A percentile compares a stretch with the other conserved stretches of the same genome.
phyloP scores from a whole-genome alignment of 2,888 invertebrate species.

The Hesperia comma region DNA sequence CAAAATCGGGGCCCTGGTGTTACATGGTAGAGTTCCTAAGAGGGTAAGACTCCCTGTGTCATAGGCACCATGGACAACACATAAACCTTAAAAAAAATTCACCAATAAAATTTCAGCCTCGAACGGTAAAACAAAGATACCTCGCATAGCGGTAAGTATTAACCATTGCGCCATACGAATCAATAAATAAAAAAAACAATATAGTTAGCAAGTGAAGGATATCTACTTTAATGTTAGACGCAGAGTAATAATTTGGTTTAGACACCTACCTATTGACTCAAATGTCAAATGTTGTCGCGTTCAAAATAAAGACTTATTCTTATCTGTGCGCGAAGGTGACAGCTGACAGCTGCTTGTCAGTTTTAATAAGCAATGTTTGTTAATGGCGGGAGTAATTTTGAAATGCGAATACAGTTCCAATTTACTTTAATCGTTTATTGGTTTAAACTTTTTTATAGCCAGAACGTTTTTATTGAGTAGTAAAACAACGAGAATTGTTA shows the following conservation, averaged over 20 bases:
- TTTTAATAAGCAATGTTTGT: slow-evolving; percentile 27
- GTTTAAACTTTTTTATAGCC: not conserved
- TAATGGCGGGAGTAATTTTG: slow-evolving; percentile 26
- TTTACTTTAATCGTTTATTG: slow-evolving; percentile 6
- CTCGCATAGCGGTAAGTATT: no score
- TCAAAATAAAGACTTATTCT: slow-evolving; percentile 35
- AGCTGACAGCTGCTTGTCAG: slow-evolving; percentile 32
- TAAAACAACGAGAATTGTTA: no score
- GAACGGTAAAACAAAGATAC: no score
- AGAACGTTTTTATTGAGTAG: not conserved
- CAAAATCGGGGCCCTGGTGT: no score
- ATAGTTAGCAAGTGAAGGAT: no score
- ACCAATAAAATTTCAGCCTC: no score
- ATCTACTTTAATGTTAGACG: not conserved
- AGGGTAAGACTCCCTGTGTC: no score
- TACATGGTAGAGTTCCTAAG: no score
- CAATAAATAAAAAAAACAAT: no score
- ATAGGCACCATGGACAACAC: no score
- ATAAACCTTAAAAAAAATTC: no score
- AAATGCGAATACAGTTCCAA: slow-evolving; percentile 7
- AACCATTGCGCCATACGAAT: no score
- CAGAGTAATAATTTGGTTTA: slow-evolving; percentile 6
- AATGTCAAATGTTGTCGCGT: slow-evolving; percentile 14
- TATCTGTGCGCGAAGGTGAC: slow-evolving; percentile 34
- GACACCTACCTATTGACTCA: slow-evolving; percentile 17